phyloP scores from a whole-genome alignment of 2,888 invertebrate species.

The Parasteatoda lunata region DNA sequence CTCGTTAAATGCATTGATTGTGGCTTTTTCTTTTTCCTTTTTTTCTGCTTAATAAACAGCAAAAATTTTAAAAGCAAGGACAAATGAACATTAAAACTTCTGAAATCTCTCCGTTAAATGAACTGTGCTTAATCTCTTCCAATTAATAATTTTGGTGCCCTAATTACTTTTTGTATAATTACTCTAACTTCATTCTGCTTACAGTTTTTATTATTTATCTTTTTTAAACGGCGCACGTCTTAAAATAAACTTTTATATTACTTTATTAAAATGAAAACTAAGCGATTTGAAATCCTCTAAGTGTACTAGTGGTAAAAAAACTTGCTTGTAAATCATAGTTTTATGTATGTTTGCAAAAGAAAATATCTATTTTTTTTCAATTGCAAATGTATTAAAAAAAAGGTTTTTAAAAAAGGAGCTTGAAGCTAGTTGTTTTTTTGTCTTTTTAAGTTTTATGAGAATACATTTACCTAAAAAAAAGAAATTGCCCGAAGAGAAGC shows the following conservation, averaged over 20 bases:
- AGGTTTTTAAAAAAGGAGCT: too few species aligned
- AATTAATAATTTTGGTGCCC: conserved; percentile 8
- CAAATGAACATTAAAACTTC: background rate
- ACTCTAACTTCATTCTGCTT: background rate
- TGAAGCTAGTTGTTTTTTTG: too few species aligned
- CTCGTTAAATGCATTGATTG: background rate
- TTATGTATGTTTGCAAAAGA: background rate
- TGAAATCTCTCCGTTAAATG: background rate
- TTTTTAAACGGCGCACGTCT: background rate
- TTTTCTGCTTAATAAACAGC: background rate
- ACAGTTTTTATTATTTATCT: background rate
- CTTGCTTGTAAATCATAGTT: background rate
- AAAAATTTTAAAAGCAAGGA: background rate
- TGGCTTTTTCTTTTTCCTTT: background rate
- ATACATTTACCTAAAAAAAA: too few species aligned
- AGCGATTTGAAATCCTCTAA: background rate
- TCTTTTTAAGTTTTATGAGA: too few species aligned
- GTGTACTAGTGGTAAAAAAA: background rate
- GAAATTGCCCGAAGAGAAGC: too few species aligned
- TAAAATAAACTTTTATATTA: background rate
- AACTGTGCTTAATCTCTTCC: conserved; percentile 10
- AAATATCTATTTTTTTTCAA: too few species aligned
- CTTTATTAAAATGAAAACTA: background rate
- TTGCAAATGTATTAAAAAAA: too few species aligned
- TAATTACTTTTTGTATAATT: conserved; percentile 24